Conservation (phyloP, 1,140 invertebrate genomes). For the Zophobas atratus region DNA sequence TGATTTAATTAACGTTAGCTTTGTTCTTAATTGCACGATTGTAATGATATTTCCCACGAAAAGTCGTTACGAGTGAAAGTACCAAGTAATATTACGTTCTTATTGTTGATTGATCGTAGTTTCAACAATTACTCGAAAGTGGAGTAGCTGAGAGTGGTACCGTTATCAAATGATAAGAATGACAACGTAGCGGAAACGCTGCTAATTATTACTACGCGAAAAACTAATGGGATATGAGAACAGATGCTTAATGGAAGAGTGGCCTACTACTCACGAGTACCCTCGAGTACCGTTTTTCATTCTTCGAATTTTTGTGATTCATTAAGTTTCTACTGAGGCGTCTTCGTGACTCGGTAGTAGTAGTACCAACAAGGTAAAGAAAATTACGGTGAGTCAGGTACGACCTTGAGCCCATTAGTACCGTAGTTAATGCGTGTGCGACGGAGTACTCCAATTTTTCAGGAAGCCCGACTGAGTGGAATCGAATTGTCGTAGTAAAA, state of each 20-base stretch:
- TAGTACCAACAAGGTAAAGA: background rate
- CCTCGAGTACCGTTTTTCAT: constrained; percentile 26
- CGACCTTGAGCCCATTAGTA: constrained; percentile 11
- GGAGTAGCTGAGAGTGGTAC: background rate
- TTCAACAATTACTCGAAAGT: constrained; percentile 3
- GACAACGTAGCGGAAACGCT: background rate
- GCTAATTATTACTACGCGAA: background rate
- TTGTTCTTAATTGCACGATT: constrained; percentile 8
- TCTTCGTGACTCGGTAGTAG: background rate
- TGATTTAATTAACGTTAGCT: background rate
- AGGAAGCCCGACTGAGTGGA: background rate
- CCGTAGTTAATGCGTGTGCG: background rate
- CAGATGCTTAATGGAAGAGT: constrained; percentile 17
- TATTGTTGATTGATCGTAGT: constrained; percentile 10
- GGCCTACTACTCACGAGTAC: background rate
- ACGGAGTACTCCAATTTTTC: background rate
- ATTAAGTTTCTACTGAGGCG: constrained; percentile 5
- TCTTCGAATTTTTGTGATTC: constrained; percentile 26
- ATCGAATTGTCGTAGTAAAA: no score
- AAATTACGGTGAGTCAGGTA: constrained; percentile 13
- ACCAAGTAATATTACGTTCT: background rate
- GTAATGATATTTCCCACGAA: background rate
- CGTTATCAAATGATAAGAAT: background rate
- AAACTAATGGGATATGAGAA: background rate
- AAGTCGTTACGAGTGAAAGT: constrained; percentile 3